Conservation (phyloP, 1,140 invertebrate genomes). For the Penaeus indicus region DNA sequence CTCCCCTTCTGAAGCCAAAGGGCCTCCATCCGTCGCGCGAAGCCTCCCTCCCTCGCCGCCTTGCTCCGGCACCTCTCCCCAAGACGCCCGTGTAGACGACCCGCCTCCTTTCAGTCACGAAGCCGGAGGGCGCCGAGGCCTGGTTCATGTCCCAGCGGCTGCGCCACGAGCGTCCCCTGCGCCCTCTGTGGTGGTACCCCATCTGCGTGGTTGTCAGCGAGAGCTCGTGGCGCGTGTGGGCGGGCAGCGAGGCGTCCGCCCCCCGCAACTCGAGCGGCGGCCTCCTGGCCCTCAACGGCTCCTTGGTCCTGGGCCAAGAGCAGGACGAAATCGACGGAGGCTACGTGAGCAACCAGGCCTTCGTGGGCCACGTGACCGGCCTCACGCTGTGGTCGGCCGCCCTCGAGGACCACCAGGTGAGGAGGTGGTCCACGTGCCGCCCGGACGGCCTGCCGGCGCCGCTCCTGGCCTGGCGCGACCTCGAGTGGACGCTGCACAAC, state of each 20-base stretch:
- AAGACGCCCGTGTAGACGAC: neutral
- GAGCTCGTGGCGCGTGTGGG: neutral
- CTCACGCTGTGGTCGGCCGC: conserved; percentile 22
- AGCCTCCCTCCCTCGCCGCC: too few relatives aligned
- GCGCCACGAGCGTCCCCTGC: neutral
- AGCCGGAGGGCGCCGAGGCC: conserved; percentile 29
- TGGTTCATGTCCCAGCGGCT: neutral
- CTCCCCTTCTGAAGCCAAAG: too few relatives aligned
- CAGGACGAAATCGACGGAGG: conserved; percentile 36
- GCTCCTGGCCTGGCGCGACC: neutral
- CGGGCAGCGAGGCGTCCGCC: neutral
- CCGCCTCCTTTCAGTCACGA: conserved; percentile 7
- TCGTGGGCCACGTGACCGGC: conserved; percentile 36
- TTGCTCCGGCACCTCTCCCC: neutral
- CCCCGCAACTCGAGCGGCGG: too few relatives aligned
- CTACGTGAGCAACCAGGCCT: conserved; percentile 36
- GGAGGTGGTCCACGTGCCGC: conserved; percentile 1
- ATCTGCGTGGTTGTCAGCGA: conserved; percentile 20
- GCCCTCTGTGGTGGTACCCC: conserved; percentile 44
- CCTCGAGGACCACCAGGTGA: conserved; percentile 1
- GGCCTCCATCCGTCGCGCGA: too few relatives aligned
- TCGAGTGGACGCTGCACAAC: conserved; percentile 33
- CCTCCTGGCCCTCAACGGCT: conserved; percentile 24
- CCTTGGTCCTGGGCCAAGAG: conserved; percentile 30
- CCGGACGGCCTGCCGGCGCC: neutral